Evolutionary conservation across 2,888 invertebrate species (phyloP), one percentile per base, ranked within the genome.

Genomic region (Lithophane socia): DNA sequence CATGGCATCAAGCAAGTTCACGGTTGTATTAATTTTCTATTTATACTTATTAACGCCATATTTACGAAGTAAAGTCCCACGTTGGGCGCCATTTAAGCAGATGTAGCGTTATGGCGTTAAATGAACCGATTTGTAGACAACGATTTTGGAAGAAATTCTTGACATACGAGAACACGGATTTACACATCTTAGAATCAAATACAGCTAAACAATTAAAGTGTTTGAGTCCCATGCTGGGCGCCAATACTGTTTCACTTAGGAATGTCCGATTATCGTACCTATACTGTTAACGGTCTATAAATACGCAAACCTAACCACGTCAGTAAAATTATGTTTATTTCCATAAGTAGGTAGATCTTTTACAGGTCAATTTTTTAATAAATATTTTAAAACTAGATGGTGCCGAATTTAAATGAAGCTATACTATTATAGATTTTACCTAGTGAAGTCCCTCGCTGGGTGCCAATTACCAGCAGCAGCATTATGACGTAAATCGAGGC

Each of bases 391-490:
- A 52, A 52, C 52, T 18, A 52, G 21, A 52, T 52, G 18, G 52
- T 21, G 52, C 52, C 18, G 52, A 52, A 52, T 21, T 8, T 52
- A 64, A 56, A 29, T n/a, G 2, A 16, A 52, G 13, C 49, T 16
- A 29, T 21, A 18, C 10, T 10, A 61, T 21, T 21, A 7, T 29
- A 60, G 37, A 56, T 10, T 58, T 70, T 89, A 97, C 97, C 97
- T 96, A 9, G 97, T 96, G 68, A 96, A 96, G 83, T 97, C 97
- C 83, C 97, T 93, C 0, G 96, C 92, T n/a, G 95, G 95, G 69
- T 95, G 96, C 97, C 97, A 97, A 87, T 94, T 95, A 73, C 93
- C 73, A 13, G 92, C 72, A 2, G 91, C 90, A 18, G 92, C 90
- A 78, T 95, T 95, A 78, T 97, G 96, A 47, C 97, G 94, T 60